Base-by-base conservation (phyloP, 2,113 vertebrate species). In the Scartelaos histophorus region DNA sequence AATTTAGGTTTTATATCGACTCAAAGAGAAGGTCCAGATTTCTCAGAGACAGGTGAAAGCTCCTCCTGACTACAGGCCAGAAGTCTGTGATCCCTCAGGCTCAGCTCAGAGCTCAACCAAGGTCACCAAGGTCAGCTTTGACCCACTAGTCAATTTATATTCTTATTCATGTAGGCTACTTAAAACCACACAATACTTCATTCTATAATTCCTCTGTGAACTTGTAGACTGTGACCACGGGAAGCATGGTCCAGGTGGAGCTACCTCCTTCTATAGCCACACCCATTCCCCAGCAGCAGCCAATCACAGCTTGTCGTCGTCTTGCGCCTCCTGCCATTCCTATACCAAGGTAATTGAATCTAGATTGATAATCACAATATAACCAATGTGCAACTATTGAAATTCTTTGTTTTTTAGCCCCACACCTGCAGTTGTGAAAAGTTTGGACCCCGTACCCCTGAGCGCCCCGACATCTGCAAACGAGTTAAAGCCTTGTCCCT, bases 191-290 rank as follows among this genome's bases (percentile, higher is more conserved):
- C 0, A 2, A 1, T 9, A 11, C 21, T 54, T 15, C 38, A 43
- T 43, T 1, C 38, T 43, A 43, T 43, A 43, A 1, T 29, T 51
- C 1, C 29, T n/a, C n/a, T 0, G n/a, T 11, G 4, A 34, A 21
- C 2, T n/a, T 13, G 5, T 17, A 91, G 90, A 70, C 58, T 17
- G 68, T 76, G 47, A 17, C 66, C 19, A 73, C 81, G 70, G 94
- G 91, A 94, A 96, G 94, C 85, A 97, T 97, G 96, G 96, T 98
- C 86, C 96, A 96, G 78, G 93, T 94, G 75, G 92, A 94, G 76
- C 93, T 91, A 53, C 76, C 87, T 34, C 94, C 94, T 22, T 90
- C 91, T 80, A 77, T 92, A 77, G 91, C 95, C 78, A 94, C 79
- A n/a, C 81, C 86, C 80, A 78, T 38, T 82, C 72, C 61, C 58